Percentiles rank a stretch among this genome's conserved stretches.
phyloP scores from a whole-genome alignment of 2,797 vertebrate species.

The Poeciliopsis gracilis region DNA sequence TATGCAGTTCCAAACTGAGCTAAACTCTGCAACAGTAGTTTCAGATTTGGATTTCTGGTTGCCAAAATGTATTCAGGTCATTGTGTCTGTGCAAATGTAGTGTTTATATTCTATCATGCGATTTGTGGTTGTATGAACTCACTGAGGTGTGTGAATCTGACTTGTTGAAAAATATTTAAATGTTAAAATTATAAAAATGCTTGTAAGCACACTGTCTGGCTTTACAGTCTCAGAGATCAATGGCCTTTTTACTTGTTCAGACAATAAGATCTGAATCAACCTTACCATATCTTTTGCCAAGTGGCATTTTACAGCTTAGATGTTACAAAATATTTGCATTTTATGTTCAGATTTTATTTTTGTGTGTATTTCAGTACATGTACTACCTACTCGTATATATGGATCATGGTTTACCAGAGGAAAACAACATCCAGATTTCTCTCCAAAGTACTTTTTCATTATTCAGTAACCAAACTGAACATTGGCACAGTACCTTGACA shows the following conservation, averaged over 20 bases:
- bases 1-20: constrained; percentile 32
- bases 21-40: constrained; percentile 33
- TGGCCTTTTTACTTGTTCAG: constrained; percentile 65
- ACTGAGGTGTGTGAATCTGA: constrained; percentile 64
- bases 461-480: constrained; percentile 19
- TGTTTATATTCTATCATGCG: constrained; percentile 66
- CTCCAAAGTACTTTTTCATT: constrained; percentile 34
- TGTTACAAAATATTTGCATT: constrained; percentile 39
- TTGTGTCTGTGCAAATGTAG: constrained; percentile 70
- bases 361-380: constrained; percentile 33
- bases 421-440: constrained; percentile 36
- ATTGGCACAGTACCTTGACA: background rate
- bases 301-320: constrained; percentile 45
- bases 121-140: constrained; percentile 66
- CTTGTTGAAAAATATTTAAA: constrained; percentile 69
- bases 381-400: constrained; percentile 21
- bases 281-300: constrained; percentile 51
- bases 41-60: constrained; percentile 66
- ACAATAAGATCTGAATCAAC: constrained; percentile 57
- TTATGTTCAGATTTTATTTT: constrained; percentile 43
- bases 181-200: constrained; percentile 37
- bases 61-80: constrained; percentile 81
- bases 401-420: constrained; percentile 16
- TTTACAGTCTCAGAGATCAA: constrained; percentile 62
- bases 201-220: constrained; percentile 46